Base-by-base conservation (phyloP, 2,797 vertebrate genomes). In the Hemitrygon akajei region DNA sequence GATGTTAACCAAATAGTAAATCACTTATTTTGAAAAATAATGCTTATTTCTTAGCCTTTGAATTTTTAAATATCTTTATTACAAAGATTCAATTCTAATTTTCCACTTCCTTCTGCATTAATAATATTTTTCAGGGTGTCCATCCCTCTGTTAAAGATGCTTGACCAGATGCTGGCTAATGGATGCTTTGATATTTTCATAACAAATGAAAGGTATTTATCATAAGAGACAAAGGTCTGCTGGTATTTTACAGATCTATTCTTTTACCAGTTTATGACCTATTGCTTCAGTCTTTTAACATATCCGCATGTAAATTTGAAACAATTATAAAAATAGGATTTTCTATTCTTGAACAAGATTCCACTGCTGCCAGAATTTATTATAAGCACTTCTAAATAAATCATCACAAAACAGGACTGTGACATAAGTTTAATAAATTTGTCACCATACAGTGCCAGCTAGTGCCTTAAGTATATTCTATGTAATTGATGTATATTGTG, bases 161-260 rank as follows among this genome's bases (percentile, higher is more conserved):
- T 99, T 95, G 98, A 98, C 96, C 98, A 98, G 95, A 96, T 99
- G 96, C 96, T 99, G 94, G 96, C 97, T 0, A 97, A 97, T 0
- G 96, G 97, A 94, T 98, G 97, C 94, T 99, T 99, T 2, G 97
- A 99, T 86, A 94, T 97, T 94, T 98, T 98, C 95, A 95, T 96
- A 58, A 79, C 77, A 0, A 96, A 98, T 92, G 97, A 98, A 58
- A 96, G 98, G 99, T 99, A 94, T 86, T 58, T 86, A 73, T 81
- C 63, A 69, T 30, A 82, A 93, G 60, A 30, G 12, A 73, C 27
- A 73, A 66, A 16, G 18, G 7, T 34, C 93, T 93, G 1, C 27
- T 75, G 3, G 9, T 73, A 92, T 56, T 76, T 27, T 56, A 93
- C 14, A 76, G 40, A 76, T 16, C 4, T 14, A 30, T 56, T 58